A percentile compares a stretch with the other conserved stretches of the same genome.
Evolutionary conservation across 30 jellyfish, hydroid and myxozoan genomes (phyloP).

Genomic region (Sanderia malayensis): DNA sequence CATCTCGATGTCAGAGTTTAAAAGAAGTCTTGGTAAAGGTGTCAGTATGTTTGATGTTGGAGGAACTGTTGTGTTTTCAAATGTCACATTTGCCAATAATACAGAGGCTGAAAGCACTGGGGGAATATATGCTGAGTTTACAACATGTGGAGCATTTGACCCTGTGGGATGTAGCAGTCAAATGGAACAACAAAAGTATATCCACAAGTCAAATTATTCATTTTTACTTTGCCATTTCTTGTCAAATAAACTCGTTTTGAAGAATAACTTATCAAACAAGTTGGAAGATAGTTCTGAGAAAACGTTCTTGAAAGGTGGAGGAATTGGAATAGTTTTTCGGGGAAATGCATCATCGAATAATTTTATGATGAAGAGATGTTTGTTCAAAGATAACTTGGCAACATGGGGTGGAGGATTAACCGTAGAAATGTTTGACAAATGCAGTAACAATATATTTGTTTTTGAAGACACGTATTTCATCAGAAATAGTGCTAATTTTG

Average conservation of each 20-base stretch:
- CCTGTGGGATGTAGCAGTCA: conserved; percentile 36
- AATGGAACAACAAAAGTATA: conserved; percentile 61
- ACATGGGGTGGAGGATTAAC: conserved; percentile 80
- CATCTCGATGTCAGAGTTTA: conserved; percentile 15
- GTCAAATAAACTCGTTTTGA: conserved; percentile 1
- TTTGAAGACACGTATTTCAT: conserved; percentile 8
- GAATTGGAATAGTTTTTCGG: conserved; percentile 30
- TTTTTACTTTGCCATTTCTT: conserved; percentile 16
- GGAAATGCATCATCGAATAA: conserved; percentile 48
- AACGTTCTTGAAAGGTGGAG: conserved; percentile 62
- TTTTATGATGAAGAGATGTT: conserved; percentile 18
- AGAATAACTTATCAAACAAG: not conserved
- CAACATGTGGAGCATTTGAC: conserved; percentile 74
- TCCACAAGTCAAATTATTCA: conserved; percentile 15
- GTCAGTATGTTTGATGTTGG: conserved; percentile 56
- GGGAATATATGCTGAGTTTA: conserved; percentile 53
- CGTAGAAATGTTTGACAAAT: conserved; percentile 27
- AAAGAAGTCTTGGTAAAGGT: conserved; percentile 42
- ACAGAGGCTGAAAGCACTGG: conserved; percentile 38
- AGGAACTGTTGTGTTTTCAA: conserved; percentile 21
- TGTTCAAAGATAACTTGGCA: conserved; percentile 53
- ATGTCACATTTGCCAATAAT: conserved; percentile 12
- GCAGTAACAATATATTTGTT: conserved; percentile 16
- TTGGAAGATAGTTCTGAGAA: conserved; percentile 7
- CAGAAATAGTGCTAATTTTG: conserved; percentile 53